phyloP scores from a whole-genome alignment of 2,888 invertebrate genomes.

The Prosapia bicincta region DNA sequence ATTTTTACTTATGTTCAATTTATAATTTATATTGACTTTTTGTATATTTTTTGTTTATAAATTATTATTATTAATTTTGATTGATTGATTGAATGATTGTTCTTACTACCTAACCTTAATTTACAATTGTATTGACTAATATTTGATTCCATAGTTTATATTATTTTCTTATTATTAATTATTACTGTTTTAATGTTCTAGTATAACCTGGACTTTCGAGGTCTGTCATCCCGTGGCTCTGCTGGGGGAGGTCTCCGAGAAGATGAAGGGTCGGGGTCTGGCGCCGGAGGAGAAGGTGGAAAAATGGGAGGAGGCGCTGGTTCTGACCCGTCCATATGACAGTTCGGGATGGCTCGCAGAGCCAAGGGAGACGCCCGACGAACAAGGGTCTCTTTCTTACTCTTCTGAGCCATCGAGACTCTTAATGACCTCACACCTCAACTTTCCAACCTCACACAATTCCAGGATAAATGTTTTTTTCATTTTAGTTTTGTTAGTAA shows the following conservation, averaged over 20 bases:
- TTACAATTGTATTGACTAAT: no score
- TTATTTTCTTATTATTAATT: no score
- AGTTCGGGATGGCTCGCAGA: constrained; percentile 98
- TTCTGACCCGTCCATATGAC: constrained; percentile 92
- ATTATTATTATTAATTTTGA: no score
- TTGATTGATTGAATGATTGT: no score
- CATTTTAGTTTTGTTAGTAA: not conserved
- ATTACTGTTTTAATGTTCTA: no score
- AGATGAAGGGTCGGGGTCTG: constrained; percentile 62
- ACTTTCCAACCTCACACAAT: not conserved
- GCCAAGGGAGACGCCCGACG: constrained; percentile 94
- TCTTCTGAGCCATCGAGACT: constrained; percentile 59
- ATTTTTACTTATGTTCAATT: no score
- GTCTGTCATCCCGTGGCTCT: constrained; percentile 68
- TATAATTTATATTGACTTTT: no score
- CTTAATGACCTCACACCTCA: not conserved
- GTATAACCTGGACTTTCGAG: constrained; percentile 95
- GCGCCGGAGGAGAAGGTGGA: constrained; percentile 71
- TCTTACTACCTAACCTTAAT: no score
- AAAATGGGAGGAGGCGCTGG: constrained; percentile 71
- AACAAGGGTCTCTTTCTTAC: constrained; percentile 94
- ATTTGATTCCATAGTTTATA: no score
- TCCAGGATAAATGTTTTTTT: not conserved
- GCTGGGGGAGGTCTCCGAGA: constrained; percentile 63
- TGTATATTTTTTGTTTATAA: no score